Conservation (phyloP, 2,888 invertebrate species). For the Acleris sparsana region DNA sequence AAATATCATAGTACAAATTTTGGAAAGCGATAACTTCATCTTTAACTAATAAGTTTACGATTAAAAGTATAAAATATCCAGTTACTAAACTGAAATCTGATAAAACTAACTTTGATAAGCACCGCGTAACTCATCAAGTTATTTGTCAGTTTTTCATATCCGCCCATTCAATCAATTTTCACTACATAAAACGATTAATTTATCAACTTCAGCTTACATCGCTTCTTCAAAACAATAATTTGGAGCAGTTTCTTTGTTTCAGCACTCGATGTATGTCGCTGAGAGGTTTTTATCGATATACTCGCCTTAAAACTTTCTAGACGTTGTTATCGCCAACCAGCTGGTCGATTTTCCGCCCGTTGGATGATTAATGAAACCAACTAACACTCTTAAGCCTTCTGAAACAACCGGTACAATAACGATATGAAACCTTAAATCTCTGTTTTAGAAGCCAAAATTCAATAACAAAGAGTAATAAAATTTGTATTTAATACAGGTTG, state of each 20-base stretch:
- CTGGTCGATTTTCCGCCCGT: conserved; percentile 71
- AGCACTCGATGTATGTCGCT: conserved; percentile 7
- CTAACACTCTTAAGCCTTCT: conserved; percentile 42
- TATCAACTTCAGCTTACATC: not conserved
- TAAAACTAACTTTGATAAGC: conserved; percentile 11
- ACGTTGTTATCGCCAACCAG: conserved; percentile 67
- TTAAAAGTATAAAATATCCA: too few species aligned
- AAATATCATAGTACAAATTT: too few species aligned
- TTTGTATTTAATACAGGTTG: conserved; percentile 28
- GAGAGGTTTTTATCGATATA: conserved; percentile 23
- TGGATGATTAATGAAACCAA: conserved; percentile 74
- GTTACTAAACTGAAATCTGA: too few species aligned
- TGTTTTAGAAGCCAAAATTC: conserved; percentile 21
- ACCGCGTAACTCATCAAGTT: conserved; percentile 1
- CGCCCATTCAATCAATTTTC: conserved; percentile 15
- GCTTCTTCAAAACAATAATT: not conserved
- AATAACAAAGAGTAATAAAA: conserved; percentile 12
- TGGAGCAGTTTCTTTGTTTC: not conserved
- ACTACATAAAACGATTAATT: conserved; percentile 3
- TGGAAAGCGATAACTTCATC: too few species aligned
- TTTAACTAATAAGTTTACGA: too few species aligned
- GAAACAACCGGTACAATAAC: conserved; percentile 13
- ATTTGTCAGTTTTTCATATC: conserved; percentile 26
- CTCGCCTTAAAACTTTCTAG: conserved; percentile 53
- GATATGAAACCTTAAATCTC: conserved; percentile 33